Evolutionary conservation across 2,113 vertebrate genomes (phyloP).

Genomic region (Chinchilla lanigera): DNA sequence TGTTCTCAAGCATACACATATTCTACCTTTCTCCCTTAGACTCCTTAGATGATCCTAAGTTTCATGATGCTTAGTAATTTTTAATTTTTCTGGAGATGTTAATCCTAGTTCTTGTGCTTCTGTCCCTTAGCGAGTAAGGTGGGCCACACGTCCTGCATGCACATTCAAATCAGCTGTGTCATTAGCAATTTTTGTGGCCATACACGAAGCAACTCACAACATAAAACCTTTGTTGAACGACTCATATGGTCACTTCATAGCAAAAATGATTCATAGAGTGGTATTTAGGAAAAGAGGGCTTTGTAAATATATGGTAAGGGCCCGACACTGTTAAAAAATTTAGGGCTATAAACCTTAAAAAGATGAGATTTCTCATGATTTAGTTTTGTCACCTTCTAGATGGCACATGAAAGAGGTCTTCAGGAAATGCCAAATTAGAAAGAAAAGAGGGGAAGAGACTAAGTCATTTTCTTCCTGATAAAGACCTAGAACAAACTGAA

Average conservation of each 20-base stretch:
- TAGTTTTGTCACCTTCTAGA: constrained; percentile 33
- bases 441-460: background rate
- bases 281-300: background rate
- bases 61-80: background rate
- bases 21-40: background rate
- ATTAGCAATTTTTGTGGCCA: background rate
- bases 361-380: constrained; percentile 36
- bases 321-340: background rate
- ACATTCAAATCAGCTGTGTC: background rate
- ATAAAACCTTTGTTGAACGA: constrained; percentile 3
- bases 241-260: constrained; percentile 1
- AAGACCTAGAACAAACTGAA: constrained; percentile 12
- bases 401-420: background rate
- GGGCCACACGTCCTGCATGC: background rate
- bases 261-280: background rate
- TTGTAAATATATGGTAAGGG: background rate
- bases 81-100: background rate
- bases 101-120: background rate
- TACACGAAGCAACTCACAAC: background rate
- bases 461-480: constrained; percentile 17
- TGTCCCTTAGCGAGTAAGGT: background rate
- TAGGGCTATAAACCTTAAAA: background rate
- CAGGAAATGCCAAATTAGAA: constrained; percentile 8
- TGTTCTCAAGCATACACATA: constrained; percentile 22
- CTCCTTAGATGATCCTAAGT: background rate